Evolutionary conservation across 2,113 vertebrate genomes (phyloP).

Genomic region (Sebastes schlegelii): DNA sequence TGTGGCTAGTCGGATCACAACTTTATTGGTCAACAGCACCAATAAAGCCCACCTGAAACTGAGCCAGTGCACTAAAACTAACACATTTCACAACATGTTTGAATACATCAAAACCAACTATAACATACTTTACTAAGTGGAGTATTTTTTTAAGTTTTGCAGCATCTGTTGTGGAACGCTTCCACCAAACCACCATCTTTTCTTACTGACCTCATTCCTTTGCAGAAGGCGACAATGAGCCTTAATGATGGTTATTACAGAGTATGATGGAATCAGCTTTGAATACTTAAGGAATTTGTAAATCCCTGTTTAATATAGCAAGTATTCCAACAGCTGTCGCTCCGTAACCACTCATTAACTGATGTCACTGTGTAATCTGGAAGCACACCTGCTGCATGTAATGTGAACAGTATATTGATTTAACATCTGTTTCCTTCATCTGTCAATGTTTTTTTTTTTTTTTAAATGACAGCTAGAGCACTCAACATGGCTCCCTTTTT

Average conservation of each 20-base stretch:
- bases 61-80: background rate
- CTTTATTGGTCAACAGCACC: background rate
- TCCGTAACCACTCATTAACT: slow-evolving; percentile 20
- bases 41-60: background rate
- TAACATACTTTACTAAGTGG: background rate
- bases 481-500: background rate
- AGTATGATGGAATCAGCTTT: background rate
- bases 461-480: background rate
- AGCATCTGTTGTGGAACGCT: background rate
- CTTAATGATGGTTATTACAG: background rate
- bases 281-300: background rate
- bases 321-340: slow-evolving; percentile 29
- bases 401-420: slow-evolving; percentile 22
- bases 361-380: slow-evolving; percentile 23
- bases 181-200: background rate
- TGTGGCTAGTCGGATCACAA: background rate
- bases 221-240: background rate
- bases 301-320: background rate
- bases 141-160: background rate
- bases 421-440: slow-evolving; percentile 41
- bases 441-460: background rate
- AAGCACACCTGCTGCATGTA: slow-evolving; percentile 18
- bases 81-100: background rate
- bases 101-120: background rate
- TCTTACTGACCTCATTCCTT: background rate